Evolutionary conservation across 2,888 invertebrate genomes (phyloP).

Genomic region (Stegophylla sp.): DNA sequence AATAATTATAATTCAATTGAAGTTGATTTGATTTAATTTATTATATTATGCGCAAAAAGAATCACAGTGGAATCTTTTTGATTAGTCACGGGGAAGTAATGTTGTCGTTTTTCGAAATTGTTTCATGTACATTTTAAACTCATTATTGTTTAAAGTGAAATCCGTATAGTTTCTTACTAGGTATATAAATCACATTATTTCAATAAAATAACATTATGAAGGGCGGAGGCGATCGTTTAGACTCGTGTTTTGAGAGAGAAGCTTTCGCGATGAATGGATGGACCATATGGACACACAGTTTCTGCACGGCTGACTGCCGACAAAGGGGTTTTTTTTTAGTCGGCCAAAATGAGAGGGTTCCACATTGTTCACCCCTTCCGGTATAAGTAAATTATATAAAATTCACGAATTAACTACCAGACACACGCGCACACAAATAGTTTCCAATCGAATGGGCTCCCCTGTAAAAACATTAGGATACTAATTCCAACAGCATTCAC

Average conservation of each 20-base stretch:
- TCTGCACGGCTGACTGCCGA: slow-evolving; percentile 52
- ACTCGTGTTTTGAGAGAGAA: slow-evolving; percentile 35
- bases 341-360: slow-evolving; percentile 58
- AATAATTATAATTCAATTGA: too few relatives aligned
- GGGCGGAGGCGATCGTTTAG: slow-evolving; percentile 47
- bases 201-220: slow-evolving; percentile 47
- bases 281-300: slow-evolving; percentile 59
- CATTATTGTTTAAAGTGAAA: slow-evolving; percentile 13
- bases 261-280: slow-evolving; percentile 35
- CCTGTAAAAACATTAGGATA: slow-evolving; percentile 51
- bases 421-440: too few relatives aligned
- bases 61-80: not conserved
- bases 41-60: not conserved
- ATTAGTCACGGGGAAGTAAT: not conserved
- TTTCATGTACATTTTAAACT: not conserved
- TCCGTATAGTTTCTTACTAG: not conserved
- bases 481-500: slow-evolving; percentile 57
- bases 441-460: slow-evolving; percentile 57
- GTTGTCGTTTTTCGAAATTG: not conserved
- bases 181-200: slow-evolving; percentile 43
- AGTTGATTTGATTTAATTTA: too few relatives aligned
- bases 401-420: slow-evolving; percentile 58
- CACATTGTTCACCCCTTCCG: slow-evolving; percentile 58
- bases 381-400: slow-evolving; percentile 59
- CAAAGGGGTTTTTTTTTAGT: slow-evolving; percentile 53